Evolutionary conservation across 2,113 vertebrate genomes (phyloP), one percentile per base, ranked within the genome.

Genomic region (Antennarius striatus): DNA sequence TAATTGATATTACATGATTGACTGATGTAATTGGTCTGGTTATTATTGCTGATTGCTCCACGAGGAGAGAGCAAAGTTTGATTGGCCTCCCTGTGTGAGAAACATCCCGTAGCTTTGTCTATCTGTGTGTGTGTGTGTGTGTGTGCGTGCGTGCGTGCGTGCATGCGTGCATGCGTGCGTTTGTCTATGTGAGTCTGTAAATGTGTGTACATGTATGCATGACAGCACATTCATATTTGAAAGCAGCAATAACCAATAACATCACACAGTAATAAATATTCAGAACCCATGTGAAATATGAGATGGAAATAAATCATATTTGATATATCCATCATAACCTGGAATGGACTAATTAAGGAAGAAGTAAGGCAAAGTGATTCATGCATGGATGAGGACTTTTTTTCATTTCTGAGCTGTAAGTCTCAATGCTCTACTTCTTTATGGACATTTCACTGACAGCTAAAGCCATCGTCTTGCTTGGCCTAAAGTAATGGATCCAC

Each of bases 1-100:
- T 84, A 89, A 80, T 75, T 86, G 72, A 70, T 70, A 76, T 81
- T 71, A 70, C 76, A 82, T 74, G 54, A 85, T 86, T 85, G 81
- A 53, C 55, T 72, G 45, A 65, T 68, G 43, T 79, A 79, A 84
- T 80, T 80, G 62, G 63, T 56, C 49, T 83, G 70, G 54, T 56
- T 82, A 68, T 75, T 67, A 66, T 56, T 49, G 57, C 55, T 85
- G 78, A 83, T 82, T 75, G 76, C 60, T 77, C 46, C 69, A 60
- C 43, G 28, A 71, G 51, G 56, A 80, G 62, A 73, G 60, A 59
- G 14, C 47, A 16, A 57, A 17, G 10, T 71, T 51, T 80, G 73
- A 79, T 84, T 75, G 48, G 53, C 48, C 22, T 71, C 69, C 30
- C 56, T 54, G 29, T 52, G 46, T 13, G 47, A 73, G 63, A 49